Base-by-base conservation (phyloP, 2,888 invertebrate species). In the Proisotoma minuta region DNA sequence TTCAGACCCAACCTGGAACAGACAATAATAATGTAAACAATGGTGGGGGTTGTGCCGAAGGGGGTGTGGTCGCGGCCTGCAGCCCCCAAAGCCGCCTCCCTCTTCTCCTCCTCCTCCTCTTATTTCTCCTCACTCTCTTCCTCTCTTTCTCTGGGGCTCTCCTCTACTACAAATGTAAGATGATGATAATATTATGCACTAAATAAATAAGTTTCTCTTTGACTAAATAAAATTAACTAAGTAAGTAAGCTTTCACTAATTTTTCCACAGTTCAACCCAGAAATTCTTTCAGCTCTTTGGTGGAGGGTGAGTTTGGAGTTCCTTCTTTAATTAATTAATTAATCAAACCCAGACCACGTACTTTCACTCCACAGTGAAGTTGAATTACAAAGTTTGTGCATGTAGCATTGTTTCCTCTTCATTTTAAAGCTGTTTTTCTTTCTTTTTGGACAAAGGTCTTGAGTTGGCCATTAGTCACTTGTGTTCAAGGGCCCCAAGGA, bases 121-220 rank as follows among this genome's bases (percentile, higher is more conserved):
- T 65, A 26, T 58, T 65, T 34, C 67, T 71, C 23, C 66, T 71
- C 58, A 66, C 68, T 59, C 59, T 71, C 28, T 71, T 71, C 43
- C 59, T 71, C n/a, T 63, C 66, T 51, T 70, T 69, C 50, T 71
- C 71, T 39, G 71, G 68, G 48, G 68, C 65, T 63, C 68, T 71
- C 56, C 65, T 71, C 58, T 71, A 71, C 57, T 67, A 63, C 53
- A 71, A 69, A 68, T 70, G 71, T 71, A 68, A 69, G 71, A 56
- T 15, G 23, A 15, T 48, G n/a, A 4, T n/a, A n/a, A n/a, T n/a
- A n/a, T n/a, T n/a, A n/a, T n/a, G n/a, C n/a, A n/a, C n/a, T n/a
- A n/a, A n/a, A n/a, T n/a, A n/a, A n/a, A n/a, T n/a, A n/a, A n/a
- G n/a, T n/a, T n/a, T n/a, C n/a, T n/a, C n/a, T n/a, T n/a, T n/a